Conservation (phyloP, 2,888 invertebrate genomes). For the Heteropelma amictum region DNA sequence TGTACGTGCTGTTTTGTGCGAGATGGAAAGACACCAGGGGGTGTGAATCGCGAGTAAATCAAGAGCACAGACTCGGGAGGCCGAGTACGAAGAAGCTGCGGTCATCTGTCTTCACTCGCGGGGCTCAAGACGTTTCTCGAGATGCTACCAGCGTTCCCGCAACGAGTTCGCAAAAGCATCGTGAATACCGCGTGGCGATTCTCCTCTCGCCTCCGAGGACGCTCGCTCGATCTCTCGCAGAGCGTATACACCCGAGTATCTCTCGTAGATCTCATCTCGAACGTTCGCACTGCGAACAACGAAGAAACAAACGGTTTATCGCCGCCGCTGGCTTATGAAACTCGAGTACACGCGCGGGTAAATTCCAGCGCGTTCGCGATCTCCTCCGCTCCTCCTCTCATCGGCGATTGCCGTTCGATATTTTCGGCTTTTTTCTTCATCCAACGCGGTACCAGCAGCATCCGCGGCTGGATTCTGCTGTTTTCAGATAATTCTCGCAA, state of each 20-base stretch:
- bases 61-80: slow-evolving; percentile 44
- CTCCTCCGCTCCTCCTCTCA: too few species aligned
- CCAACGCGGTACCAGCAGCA: too few species aligned
- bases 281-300: too few species aligned
- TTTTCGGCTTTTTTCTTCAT: too few species aligned
- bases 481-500: too few species aligned
- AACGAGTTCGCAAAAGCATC: not conserved
- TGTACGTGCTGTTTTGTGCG: slow-evolving; percentile 28
- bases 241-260: not conserved
- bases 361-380: too few species aligned
- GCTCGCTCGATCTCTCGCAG: not conserved
- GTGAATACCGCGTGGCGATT: too few species aligned
- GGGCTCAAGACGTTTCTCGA: slow-evolving; percentile 15
- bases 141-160: slow-evolving; percentile 21
- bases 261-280: slow-evolving; percentile 44
- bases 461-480: too few species aligned
- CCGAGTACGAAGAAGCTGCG: slow-evolving; percentile 57
- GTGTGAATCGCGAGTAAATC: slow-evolving; percentile 52
- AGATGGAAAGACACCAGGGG: slow-evolving; percentile 22
- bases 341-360: too few species aligned
- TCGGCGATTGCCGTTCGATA: too few species aligned
- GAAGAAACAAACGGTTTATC: too few species aligned
- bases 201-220: slow-evolving; percentile 17
- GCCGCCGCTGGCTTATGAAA: too few species aligned
- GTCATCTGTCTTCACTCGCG: slow-evolving; percentile 67